Evolutionary conservation across 2,888 invertebrate genomes (phyloP).

Genomic region (Eupithecia inturbata): DNA sequence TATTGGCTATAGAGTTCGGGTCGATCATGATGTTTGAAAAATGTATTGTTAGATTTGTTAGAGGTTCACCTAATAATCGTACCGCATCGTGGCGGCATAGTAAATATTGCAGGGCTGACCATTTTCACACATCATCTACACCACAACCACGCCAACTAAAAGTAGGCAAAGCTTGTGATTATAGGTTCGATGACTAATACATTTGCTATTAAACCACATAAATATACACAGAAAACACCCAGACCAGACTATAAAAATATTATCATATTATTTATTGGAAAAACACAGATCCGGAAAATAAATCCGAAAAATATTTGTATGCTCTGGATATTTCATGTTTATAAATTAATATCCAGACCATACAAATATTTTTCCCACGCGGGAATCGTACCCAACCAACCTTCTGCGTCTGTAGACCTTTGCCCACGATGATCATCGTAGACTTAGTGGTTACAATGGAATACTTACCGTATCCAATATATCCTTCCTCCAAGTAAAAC

Average conservation of each 20-base stretch:
- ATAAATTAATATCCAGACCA: neutral
- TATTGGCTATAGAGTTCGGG: neutral
- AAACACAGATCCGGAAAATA: neutral
- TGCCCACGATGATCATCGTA: neutral
- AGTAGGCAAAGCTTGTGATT: neutral
- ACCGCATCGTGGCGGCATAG: neutral
- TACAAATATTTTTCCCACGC: neutral
- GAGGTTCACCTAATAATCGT: too few species aligned
- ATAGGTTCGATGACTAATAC: neutral
- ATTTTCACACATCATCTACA: too few species aligned
- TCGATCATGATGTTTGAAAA: too few species aligned
- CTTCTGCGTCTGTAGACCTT: neutral
- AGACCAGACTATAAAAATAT: neutral
- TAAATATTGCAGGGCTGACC: neutral
- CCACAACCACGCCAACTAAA: neutral
- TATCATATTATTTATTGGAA: neutral
- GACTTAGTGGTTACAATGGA: neutral
- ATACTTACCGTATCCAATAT: neutral
- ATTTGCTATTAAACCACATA: neutral
- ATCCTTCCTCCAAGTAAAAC: conserved; percentile 12
- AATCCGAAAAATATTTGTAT: too few species aligned
- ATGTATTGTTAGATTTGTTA: too few species aligned
- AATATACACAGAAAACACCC: neutral
- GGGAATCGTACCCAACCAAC: neutral
- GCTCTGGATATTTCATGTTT: too few species aligned